A percentile compares a stretch with the other conserved stretches of the same genome.
Evolutionary conservation across 1,140 invertebrate genomes (phyloP).

Genomic region (Archivesica marissinica): DNA sequence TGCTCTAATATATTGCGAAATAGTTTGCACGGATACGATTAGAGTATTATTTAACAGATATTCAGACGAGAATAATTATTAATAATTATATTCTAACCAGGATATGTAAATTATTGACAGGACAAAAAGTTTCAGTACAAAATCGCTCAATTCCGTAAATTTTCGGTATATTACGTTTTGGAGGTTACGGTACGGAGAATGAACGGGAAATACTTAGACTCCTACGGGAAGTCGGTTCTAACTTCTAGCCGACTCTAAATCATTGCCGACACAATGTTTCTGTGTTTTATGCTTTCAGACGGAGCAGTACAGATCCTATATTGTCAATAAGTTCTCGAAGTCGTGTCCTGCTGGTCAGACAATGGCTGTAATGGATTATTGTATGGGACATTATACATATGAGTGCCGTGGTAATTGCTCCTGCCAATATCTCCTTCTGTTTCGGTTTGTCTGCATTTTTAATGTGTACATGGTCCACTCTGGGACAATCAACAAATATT

Average conservation of each 20-base stretch:
- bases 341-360: not conserved
- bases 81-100: too few species aligned
- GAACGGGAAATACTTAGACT: not conserved
- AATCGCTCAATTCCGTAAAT: not conserved
- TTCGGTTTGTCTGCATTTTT: too few species aligned
- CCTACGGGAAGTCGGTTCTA: not conserved
- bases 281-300: not conserved
- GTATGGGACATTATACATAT: not conserved
- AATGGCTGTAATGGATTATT: not conserved
- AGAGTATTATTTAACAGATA: too few species aligned
- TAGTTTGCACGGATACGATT: too few species aligned
- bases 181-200: not conserved
- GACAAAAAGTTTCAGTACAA: not conserved
- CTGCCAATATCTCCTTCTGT: too few species aligned
- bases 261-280: not conserved
- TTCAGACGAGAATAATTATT: too few species aligned
- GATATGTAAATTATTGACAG: not conserved
- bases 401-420: not conserved
- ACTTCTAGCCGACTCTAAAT: not conserved
- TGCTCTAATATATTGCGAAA: too few species aligned
- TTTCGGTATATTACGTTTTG: not conserved
- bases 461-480: too few species aligned
- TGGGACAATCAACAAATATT: too few species aligned
- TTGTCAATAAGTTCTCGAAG: not conserved
- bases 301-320: conserved; percentile 15